These are phyloP conservation scores for Lampropteryx suffumata DNA, from an alignment of 2,888 invertebrate species.

Conservation along the genomic window DNA sequence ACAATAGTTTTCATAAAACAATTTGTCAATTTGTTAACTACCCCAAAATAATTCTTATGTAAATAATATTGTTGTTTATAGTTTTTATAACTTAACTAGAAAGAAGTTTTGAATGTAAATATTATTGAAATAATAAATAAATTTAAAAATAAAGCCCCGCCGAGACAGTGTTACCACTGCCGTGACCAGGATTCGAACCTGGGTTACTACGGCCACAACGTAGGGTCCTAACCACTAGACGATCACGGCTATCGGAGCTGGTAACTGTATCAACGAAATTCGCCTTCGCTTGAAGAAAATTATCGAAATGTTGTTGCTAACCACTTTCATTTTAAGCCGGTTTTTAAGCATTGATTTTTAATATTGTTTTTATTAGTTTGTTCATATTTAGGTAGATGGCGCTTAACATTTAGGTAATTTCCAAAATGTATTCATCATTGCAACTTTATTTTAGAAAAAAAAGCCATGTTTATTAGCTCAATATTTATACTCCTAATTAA, in stretches of 20 bases:
- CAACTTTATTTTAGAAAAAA: too few species aligned
- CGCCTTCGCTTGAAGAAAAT: conserved; percentile 1
- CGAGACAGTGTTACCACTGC: conserved; percentile 67
- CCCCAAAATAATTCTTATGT: background rate
- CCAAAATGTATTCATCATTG: too few species aligned
- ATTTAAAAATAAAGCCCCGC: conserved; percentile 37
- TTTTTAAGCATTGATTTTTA: conserved; percentile 8
- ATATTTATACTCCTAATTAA: too few species aligned
- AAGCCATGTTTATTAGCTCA: too few species aligned
- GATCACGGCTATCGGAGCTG: conserved; percentile 68
- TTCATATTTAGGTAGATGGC: too few species aligned
- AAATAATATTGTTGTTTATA: too few species aligned
- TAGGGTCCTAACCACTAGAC: conserved; percentile 89
- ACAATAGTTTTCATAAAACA: too few species aligned
- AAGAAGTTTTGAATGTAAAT: too few species aligned
- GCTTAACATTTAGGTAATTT: too few species aligned
- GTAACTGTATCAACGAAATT: background rate
- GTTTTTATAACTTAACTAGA: too few species aligned
- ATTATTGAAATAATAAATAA: too few species aligned
- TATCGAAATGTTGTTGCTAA: conserved; percentile 4
- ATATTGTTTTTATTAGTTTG: conserved; percentile 1
- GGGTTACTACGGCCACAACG: conserved; percentile 90
- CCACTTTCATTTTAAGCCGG: conserved; percentile 26
- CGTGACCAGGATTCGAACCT: conserved; percentile 86
- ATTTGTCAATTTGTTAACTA: background rate